Base-by-base conservation (phyloP, 2,113 vertebrate species). In the Pachyramphus minor region DNA sequence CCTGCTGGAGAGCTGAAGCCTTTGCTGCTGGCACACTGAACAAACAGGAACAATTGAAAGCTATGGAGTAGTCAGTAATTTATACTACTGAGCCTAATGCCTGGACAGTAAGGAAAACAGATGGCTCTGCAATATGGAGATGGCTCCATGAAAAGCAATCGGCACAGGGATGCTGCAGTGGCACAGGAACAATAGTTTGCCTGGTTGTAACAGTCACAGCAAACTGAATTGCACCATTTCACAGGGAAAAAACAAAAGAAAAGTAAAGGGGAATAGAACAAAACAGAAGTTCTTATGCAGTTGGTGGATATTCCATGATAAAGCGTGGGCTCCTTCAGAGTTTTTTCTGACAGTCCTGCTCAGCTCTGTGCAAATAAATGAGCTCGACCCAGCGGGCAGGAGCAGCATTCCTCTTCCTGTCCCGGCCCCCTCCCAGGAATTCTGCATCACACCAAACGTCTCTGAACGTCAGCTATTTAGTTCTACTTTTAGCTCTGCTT, bases 121-220 rank as follows among this genome's bases (percentile, higher is more conserved):
- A 97, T 96, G 97, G 97, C 84, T 85, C 67, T 93, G 92, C 96
- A 87, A 96, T 77, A 81, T 39, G 95, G 96, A 97, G 95, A 95
- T 55, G 80, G 79, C 89, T 75, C 77, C 55, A 42, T 4, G 73
- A 71, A 92, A 96, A 88, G 94, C 76, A 62, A 28, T 3, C 30
- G 2, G 91, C 88, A 53, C 42, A 7, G 58, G 84, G 72, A 44
- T 16, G 49, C 89, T 82, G 50, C 31, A 27, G 22, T 1, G 80
- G 69, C 2, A 1, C 33, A 71, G 77, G 1, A 47, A 72, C 25
- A 42, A 62, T 23, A 41, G 72, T 35, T 37, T 33, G 84, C n/a
- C 59, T 20, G 69, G 78, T 85, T 73, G 24, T 50, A 68, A 85
- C 39, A 67, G 63, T 14, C 80, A 37, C 35, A 49, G 80, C 77